Evolutionary conservation across 2,888 invertebrate species (phyloP), one percentile per base, ranked within the genome.

Genomic region (Athripsodes cinereus): DNA sequence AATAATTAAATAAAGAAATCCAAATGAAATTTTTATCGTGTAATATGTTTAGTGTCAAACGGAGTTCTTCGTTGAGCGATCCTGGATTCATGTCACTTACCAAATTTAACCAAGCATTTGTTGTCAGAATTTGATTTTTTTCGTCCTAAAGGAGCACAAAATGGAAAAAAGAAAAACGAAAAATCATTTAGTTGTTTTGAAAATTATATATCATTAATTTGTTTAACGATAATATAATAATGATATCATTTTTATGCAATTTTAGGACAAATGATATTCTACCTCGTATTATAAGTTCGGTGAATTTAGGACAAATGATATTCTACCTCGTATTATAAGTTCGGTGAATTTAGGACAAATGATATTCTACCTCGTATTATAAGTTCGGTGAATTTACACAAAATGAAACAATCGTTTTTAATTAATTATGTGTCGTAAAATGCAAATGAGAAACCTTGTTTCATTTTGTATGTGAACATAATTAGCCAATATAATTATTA

Each of bases 61-160:
- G 40, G 13, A n/a, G 40, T 40, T 40, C n/a, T n/a, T 26, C 35
- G 21, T 26, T 40, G 55, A 26, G 51, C 49, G 46, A 52, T 51
- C 59, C 59, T 59, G 52, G 47, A 55, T 56, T 69, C 71, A 71
- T 71, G 80, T 81, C 81, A 92, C 94, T 92, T 87, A 96, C 95
- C 92, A 96, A 86, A 83, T 94, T 92, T 75, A 96, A 87, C 96
- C 96, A 96, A 79, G 95, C 91, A 84, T 96, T 96, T 79, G 95
- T 94, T 75, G 94, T 92, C 81, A 96, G 88, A 81, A 96, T 94
- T 87, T 96, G 96, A 82, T 94, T 96, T 86, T 96, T 97, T 87
- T 97, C 97, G 81, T 97, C 96, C 96, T 97, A 87, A 78, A 87
- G 83, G 80, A 84, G 80, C 77, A 75, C 76, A 77, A 77, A 79